Evolutionary conservation across 2,113 vertebrate genomes (phyloP).

Genomic region (Nansenia antarctica): DNA sequence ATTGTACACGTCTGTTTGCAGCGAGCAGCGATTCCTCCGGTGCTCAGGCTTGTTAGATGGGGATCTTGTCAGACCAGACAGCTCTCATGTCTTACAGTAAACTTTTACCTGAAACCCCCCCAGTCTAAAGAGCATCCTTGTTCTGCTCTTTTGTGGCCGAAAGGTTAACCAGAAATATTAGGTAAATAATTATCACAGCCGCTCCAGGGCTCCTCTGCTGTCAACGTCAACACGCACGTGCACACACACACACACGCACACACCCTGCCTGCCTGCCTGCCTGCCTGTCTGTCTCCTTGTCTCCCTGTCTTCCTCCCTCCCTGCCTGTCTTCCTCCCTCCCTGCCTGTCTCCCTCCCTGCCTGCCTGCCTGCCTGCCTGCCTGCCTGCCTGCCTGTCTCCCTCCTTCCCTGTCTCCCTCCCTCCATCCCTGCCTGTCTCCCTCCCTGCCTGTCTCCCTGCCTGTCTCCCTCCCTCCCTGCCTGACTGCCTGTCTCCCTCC

Average conservation of each 20-base stretch:
- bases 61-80: background rate
- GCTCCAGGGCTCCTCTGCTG: background rate
- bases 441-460: no score
- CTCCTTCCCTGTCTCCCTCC: no score
- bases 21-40: background rate
- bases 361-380: background rate
- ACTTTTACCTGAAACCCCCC: conserved; percentile 13
- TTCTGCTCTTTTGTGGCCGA: conserved; percentile 57
- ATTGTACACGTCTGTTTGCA: background rate
- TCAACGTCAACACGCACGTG: background rate
- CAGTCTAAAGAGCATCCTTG: conserved; percentile 57
- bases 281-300: no score
- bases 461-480: no score
- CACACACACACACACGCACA: background rate
- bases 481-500: no score
- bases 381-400: no score
- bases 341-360: no score
- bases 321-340: no score
- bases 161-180: conserved; percentile 73
- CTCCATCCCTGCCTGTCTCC: no score
- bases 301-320: no score
- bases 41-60: background rate
- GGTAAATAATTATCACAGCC: conserved; percentile 59
- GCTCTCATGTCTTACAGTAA: conserved; percentile 1
- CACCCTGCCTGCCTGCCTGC: no score